Base-by-base conservation (phyloP, 2,113 vertebrate genomes). In the Corythaixoides concolor region DNA sequence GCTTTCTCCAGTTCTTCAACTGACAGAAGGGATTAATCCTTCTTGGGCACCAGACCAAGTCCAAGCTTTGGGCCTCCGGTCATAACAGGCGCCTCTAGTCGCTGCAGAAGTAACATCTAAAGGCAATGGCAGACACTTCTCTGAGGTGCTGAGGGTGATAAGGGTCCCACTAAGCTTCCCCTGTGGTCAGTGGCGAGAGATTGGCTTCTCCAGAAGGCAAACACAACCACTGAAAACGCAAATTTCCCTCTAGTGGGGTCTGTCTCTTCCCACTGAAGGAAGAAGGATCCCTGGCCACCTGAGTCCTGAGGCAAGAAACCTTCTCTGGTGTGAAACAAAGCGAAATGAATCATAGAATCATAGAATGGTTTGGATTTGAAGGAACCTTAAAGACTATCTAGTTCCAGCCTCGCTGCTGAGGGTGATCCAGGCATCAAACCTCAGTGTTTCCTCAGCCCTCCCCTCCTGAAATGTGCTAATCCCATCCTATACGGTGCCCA, bases 401-500 rank as follows among this genome's bases (percentile, higher is more conserved):
- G 21, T 41, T 68, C 47, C 39, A 87, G 16, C 2, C 5, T 26
- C 23, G 5, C n/a, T 37, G 27, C 23, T 2, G 2, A 32, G 12
- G 60, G 5, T 19, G 82, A 63, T 59, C 23, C 0, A 3, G 22
- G 15, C 33, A 66, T 32, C 26, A 90, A 70, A 77, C 18, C n/a
- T 68, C 55, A 50, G 32, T 10, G 24, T 67, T 92, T 93, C 41
- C 37, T 93, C 52, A 47, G 47, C 26, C 23, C 27, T 78, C 7
- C 14, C 21, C 32, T 80, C 4, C 15, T 74, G 66, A 87, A 72
- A 75, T 79, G 63, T 62, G 63, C 72, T 41, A 50, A 47, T 68
- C 39, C 9, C 26, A 45, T 12, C 32, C 49, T 45, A 6, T 56
- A 22, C 0, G 0, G 35, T 63, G 76, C 39, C 53, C 3, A 0